Percentiles rank a stretch among this genome's conserved stretches.
phyloP scores from a whole-genome alignment of 1,140 invertebrate species.

The Aethina tumida region DNA sequence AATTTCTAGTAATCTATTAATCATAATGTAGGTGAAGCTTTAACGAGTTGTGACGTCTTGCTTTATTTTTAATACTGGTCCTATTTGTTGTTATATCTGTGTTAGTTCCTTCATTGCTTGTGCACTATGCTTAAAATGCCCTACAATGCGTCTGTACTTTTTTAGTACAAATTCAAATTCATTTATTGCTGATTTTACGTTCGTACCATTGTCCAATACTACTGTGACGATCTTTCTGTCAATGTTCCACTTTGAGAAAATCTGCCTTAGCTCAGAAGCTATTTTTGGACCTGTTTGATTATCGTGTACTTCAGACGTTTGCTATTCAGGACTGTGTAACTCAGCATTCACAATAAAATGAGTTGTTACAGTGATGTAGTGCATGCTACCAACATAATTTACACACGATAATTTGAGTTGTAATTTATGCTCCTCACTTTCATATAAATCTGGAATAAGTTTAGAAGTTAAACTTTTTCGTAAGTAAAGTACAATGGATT shows the following conservation, averaged over 20 bases:
- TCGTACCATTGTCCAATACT: slow-evolving; percentile 11
- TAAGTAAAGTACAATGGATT: slow-evolving; percentile 1
- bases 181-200: slow-evolving; percentile 10
- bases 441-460: not conserved
- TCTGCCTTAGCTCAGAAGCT: slow-evolving; percentile 1
- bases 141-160: too few species aligned
- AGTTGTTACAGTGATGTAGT: slow-evolving; percentile 9
- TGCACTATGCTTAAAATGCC: too few species aligned
- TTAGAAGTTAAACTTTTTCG: not conserved
- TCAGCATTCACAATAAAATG: slow-evolving; percentile 16
- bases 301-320: slow-evolving; percentile 9
- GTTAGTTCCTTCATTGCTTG: too few species aligned
- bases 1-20: too few species aligned
- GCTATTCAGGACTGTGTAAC: slow-evolving; percentile 1
- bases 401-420: too few species aligned
- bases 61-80: too few species aligned
- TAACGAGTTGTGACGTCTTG: too few species aligned
- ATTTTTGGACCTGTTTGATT: slow-evolving; percentile 8
- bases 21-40: too few species aligned
- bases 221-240: slow-evolving; percentile 8
- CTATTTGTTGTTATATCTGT: too few species aligned
- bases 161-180: too few species aligned
- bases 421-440: too few species aligned
- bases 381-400: slow-evolving; percentile 6
- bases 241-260: slow-evolving; percentile 1